Evolutionary conservation across 2,888 invertebrate genomes (phyloP).

Genomic region (Lissocephala sabroskyi): DNA sequence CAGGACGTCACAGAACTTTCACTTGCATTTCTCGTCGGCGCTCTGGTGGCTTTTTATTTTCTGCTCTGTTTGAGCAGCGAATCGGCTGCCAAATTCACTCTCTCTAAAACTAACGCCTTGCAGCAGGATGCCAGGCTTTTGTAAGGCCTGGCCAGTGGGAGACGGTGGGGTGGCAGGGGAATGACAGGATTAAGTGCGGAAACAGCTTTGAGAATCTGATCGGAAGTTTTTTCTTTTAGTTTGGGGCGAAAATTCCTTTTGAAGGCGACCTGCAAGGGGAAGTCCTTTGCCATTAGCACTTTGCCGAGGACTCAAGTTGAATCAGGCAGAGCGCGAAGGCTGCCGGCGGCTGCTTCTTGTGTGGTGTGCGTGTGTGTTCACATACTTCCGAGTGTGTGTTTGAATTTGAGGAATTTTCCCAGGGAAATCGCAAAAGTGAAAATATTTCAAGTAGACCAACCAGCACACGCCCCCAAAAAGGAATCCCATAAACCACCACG

Average conservation of each 20-base stretch:
- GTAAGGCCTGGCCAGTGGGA: too few relatives aligned
- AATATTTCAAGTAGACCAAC: conserved; percentile 50
- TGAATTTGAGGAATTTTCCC: conserved; percentile 45
- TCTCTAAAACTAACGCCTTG: too few relatives aligned
- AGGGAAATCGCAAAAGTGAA: conserved; percentile 60
- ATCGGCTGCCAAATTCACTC: conserved; percentile 53
- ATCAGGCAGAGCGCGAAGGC: too few relatives aligned
- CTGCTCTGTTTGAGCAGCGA: conserved; percentile 52
- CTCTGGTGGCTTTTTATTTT: conserved; percentile 46
- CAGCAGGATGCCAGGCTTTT: too few relatives aligned
- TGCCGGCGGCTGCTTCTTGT: background rate
- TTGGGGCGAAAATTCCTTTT: too few relatives aligned
- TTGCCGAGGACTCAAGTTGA: conserved; percentile 7
- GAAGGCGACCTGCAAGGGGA: too few relatives aligned
- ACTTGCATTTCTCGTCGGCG: conserved; percentile 18
- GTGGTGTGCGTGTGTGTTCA: conserved; percentile 26
- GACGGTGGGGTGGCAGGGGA: background rate
- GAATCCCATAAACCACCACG: too few relatives aligned
- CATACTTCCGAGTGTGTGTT: conserved; percentile 41
- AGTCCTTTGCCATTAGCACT: conserved; percentile 29
- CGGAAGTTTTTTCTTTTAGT: conserved; percentile 4
- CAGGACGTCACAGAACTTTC: conserved; percentile 39
- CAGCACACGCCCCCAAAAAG: too few relatives aligned
- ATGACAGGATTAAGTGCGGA: background rate
- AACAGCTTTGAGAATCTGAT: conserved; percentile 14